These are phyloP conservation scores for Semnornis frantzii DNA, from an alignment of 2,113 vertebrate species.

Conservation along the genomic window DNA sequence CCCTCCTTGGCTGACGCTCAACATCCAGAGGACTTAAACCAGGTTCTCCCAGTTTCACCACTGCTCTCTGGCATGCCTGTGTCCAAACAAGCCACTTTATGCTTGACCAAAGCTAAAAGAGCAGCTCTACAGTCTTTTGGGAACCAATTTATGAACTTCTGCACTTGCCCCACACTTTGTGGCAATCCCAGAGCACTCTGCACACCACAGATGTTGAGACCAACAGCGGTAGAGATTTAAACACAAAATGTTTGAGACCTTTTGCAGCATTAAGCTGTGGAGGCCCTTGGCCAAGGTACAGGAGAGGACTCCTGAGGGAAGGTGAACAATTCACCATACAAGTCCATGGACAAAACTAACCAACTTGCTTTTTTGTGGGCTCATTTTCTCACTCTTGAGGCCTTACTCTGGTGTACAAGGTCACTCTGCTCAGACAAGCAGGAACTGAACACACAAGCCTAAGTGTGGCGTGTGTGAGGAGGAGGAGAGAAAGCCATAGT, in stretches of 20 bases:
- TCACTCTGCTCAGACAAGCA: neutral
- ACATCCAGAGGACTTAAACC: neutral
- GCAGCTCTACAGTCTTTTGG: neutral
- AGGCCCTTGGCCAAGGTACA: neutral
- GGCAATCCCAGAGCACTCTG: neutral
- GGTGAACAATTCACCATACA: neutral
- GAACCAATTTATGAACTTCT: neutral
- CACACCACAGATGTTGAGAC: neutral
- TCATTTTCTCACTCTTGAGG: neutral
- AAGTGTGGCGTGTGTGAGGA: rapidly evolving
- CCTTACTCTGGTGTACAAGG: neutral
- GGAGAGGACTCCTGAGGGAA: neutral
- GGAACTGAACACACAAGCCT: neutral
- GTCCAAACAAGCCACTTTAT: neutral
- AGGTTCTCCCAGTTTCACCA: neutral
- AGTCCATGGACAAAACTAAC: neutral
- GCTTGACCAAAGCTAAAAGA: neutral
- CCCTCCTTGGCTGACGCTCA: neutral
- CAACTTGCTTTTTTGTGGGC: neutral
- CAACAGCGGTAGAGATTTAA: neutral
- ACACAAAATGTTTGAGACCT: neutral
- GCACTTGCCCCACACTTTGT: neutral
- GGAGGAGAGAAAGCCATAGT: neutral
- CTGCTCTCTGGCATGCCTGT: neutral
- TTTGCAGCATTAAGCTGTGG: neutral